Conservation (phyloP, 2,888 invertebrate species). For the Eubasilissa splendida region DNA sequence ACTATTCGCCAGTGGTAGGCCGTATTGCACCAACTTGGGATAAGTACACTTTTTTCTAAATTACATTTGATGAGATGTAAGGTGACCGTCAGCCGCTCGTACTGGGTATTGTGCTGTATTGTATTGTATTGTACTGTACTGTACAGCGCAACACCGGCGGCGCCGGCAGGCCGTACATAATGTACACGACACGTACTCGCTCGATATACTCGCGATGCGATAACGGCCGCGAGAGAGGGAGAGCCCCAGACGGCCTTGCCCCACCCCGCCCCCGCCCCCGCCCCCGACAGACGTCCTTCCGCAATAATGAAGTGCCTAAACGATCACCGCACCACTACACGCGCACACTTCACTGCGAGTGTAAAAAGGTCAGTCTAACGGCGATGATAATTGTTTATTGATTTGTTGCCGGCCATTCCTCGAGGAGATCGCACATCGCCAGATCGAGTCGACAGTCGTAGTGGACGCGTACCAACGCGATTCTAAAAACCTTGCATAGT, state of each 20-base stretch:
- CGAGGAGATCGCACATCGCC: too few species aligned
- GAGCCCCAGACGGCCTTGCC: constrained; percentile 62
- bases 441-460: too few species aligned
- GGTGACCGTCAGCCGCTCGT: not conserved
- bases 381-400: constrained; percentile 22
- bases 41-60: too few species aligned
- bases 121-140: too few species aligned
- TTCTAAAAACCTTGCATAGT: too few species aligned
- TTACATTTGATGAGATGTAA: not conserved
- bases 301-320: constrained; percentile 60
- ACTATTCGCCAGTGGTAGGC: too few species aligned
- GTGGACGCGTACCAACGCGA: too few species aligned
- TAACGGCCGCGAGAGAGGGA: constrained; percentile 51
- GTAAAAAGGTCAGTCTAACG: constrained; percentile 30
- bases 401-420: not conserved
- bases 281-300: constrained; percentile 63
- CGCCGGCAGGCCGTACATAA: constrained; percentile 11
- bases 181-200: constrained; percentile 7
- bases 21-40: too few species aligned
- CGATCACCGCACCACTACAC: not conserved
- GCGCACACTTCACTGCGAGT: not conserved
- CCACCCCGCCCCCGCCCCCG: constrained; percentile 69
- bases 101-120: too few species aligned
- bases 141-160: constrained; percentile 1
- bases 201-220: constrained; percentile 33